A percentile compares a stretch with the other conserved stretches of the same genome.
phyloP scores from a whole-genome alignment of 2,113 vertebrate genomes.

The Pithys albifrons region DNA sequence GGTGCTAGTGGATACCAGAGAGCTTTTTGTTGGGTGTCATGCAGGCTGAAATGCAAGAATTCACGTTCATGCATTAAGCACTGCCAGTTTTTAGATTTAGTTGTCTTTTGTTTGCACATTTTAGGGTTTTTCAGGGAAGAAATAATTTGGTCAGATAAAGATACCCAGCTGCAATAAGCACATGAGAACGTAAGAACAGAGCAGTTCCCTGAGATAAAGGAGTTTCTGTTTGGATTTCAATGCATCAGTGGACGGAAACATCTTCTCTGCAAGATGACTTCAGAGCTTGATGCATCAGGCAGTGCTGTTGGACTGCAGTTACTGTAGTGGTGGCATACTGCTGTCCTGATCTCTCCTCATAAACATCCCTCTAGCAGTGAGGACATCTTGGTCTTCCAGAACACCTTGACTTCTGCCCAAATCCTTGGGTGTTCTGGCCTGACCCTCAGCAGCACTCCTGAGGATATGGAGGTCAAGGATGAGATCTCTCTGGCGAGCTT shows the following conservation, averaged over 20 bases:
- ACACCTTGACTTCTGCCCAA: neutral
- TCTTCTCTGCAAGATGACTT: neutral
- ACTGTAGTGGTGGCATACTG: neutral
- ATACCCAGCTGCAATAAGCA: neutral
- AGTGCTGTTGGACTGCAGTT: neutral
- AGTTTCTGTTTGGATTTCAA: neutral
- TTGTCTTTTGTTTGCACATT: neutral
- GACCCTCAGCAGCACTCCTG: neutral
- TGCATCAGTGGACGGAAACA: neutral
- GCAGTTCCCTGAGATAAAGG: neutral
- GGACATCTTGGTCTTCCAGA: neutral
- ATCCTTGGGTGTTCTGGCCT: neutral
- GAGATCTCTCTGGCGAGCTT: neutral
- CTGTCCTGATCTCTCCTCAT: neutral
- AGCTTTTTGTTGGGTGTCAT: neutral
- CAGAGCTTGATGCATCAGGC: neutral
- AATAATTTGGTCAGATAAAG: neutral
- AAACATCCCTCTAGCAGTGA: neutral
- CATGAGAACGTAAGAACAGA: neutral
- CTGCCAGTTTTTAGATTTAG: neutral
- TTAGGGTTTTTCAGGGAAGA: neutral
- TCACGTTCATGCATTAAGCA: neutral
- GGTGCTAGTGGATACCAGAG: neutral
- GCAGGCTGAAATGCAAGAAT: neutral
- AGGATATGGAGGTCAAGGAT: neutral